A percentile compares a stretch with the other conserved stretches of the same genome.
These are phyloP conservation scores for Alethe castanea DNA, from an alignment of 2,113 vertebrate species.

Conservation along the genomic window DNA sequence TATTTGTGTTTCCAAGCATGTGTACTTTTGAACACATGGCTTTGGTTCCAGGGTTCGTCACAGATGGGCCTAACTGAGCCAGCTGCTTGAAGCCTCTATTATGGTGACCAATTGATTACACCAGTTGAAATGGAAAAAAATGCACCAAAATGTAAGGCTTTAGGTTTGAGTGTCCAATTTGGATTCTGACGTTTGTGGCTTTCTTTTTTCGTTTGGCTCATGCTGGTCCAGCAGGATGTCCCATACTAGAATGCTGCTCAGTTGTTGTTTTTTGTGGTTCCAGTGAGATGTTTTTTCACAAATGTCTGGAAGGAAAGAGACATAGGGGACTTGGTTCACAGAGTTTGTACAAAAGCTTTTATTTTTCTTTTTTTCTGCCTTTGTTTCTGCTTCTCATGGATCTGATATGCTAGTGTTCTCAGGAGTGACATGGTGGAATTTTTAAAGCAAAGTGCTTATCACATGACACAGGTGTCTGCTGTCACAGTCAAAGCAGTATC, in stretches of 20 bases:
- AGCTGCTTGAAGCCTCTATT: conserved; percentile 24
- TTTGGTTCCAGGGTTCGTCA: conserved; percentile 7
- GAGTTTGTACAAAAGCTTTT: conserved; percentile 41
- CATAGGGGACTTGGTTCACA: conserved; percentile 45
- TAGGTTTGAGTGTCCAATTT: conserved; percentile 14
- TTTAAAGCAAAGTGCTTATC: background rate
- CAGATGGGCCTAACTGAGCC: conserved; percentile 20
- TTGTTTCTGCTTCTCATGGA: background rate
- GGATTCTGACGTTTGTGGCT: conserved; percentile 1
- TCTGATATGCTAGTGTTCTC: background rate
- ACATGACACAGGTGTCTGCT: conserved; percentile 36
- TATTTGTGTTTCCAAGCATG: background rate
- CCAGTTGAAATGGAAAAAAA: conserved; percentile 39
- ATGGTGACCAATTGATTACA: conserved; percentile 52
- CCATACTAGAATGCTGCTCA: conserved; percentile 9
- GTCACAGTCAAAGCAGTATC: background rate
- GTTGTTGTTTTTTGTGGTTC: conserved; percentile 57
- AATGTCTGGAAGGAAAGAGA: conserved; percentile 51
- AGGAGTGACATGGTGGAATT: background rate
- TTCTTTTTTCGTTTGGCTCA: conserved; percentile 18
- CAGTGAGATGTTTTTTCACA: conserved; percentile 45
- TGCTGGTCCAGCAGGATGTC: conserved; percentile 51
- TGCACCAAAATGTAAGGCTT: background rate
- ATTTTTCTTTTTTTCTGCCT: accelerated
- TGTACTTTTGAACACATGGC: conserved; percentile 20